phyloP scores from a whole-genome alignment of 2,888 invertebrate species.

The Caenorhabditis uteleia region DNA sequence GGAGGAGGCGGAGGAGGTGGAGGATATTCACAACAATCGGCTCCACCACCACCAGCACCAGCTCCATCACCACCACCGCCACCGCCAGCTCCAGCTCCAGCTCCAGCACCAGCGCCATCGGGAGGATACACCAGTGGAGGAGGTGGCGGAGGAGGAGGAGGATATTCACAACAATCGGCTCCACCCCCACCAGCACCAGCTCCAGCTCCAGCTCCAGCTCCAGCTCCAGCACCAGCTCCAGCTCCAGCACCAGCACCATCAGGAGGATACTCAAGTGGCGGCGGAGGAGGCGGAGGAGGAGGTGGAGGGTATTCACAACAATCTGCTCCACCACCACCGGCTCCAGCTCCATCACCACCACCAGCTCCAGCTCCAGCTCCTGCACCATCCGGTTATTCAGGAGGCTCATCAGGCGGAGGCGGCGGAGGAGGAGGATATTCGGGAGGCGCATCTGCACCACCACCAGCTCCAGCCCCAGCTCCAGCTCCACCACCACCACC shows the following conservation, averaged over 20 bases:
- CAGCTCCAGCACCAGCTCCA: too few species aligned
- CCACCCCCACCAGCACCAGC: neutral
- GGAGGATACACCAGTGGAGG: conserved; percentile 9
- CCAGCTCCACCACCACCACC: conserved; percentile 1
- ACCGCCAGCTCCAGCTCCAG: conserved; percentile 8
- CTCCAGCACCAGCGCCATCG: conserved; percentile 7
- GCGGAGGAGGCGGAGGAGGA: too few species aligned
- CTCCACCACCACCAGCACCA: conserved; percentile 17
- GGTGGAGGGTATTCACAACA: too few species aligned
- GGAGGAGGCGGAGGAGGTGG: conserved; percentile 3
- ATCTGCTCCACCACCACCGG: neutral
- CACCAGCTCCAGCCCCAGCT: conserved; percentile 2
- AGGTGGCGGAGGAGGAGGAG: conserved; percentile 4
- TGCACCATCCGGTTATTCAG: too few species aligned
- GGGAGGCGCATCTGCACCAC: conserved; percentile 3
- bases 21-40: neutral
- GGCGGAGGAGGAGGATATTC: conserved; percentile 7
- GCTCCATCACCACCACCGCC: conserved; percentile 12
- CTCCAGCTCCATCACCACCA: neutral
- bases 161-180: neutral
- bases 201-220: conserved; percentile 3
- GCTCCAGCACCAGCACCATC: too few species aligned
- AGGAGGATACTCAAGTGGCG: too few species aligned
- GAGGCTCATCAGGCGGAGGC: neutral
- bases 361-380: too few species aligned